A percentile compares a stretch with the other conserved stretches of the same genome.
Evolutionary conservation across 2,113 vertebrate species (phyloP).

Genomic region (Cyanoderma ruficeps): DNA sequence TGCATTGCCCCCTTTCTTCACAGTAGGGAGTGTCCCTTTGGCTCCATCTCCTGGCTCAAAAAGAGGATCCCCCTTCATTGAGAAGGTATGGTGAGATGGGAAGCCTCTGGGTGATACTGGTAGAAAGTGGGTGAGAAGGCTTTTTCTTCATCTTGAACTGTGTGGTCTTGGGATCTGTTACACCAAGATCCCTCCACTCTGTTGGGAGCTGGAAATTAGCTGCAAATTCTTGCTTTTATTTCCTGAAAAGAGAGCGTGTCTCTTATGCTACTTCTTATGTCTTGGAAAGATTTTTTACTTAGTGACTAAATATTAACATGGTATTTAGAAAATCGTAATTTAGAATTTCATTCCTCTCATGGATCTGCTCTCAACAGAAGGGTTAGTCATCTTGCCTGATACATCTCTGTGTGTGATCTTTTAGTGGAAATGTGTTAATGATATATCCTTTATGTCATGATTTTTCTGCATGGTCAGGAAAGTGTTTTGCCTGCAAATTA

Average conservation of each 20-base stretch:
- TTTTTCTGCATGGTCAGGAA: constrained; percentile 46
- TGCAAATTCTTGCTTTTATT: not conserved
- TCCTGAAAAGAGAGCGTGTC: not conserved
- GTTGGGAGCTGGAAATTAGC: not conserved
- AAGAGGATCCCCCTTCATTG: not conserved
- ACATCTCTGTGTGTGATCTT: not conserved
- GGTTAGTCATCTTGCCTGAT: constrained; percentile 21
- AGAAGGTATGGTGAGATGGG: not conserved
- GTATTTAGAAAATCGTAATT: constrained; percentile 27
- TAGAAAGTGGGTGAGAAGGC: not conserved
- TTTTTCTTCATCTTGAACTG: not conserved
- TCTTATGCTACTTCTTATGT: not conserved
- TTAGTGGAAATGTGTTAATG: constrained; percentile 21
- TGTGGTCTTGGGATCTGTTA: not conserved
- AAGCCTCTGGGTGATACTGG: not conserved
- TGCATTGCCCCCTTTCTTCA: not conserved
- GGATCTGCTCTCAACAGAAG: not conserved
- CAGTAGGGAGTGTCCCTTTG: constrained; percentile 34
- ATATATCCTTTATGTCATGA: not conserved
- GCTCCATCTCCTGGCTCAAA: constrained; percentile 55
- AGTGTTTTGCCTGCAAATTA: constrained; percentile 3
- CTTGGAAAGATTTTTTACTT: not conserved
- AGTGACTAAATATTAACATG: constrained; percentile 20
- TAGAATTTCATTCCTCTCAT: not conserved
- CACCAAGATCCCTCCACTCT: not conserved